Conservation (phyloP, 2,888 invertebrate genomes). For the Elmis aenea region DNA sequence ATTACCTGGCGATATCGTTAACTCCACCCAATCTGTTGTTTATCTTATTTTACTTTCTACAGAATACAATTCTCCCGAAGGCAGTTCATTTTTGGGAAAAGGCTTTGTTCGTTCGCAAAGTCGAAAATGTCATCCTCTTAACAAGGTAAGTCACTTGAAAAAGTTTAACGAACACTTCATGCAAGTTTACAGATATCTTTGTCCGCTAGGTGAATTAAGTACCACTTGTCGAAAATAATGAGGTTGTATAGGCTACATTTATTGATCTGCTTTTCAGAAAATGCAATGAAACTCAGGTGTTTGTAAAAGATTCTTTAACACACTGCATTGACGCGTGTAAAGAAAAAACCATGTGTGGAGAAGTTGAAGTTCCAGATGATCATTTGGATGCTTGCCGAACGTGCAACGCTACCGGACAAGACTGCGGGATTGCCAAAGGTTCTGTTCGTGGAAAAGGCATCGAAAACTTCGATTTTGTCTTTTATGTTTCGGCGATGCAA, state of each 20-base stretch:
- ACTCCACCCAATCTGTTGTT: no score
- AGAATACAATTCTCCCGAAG: slow-evolving; percentile 85
- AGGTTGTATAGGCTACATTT: no score
- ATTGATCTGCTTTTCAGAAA: no score
- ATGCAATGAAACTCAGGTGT: slow-evolving; percentile 83
- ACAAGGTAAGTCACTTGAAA: slow-evolving; percentile 64
- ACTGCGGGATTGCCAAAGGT: slow-evolving; percentile 60
- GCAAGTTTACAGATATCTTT: no score
- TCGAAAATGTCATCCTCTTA: slow-evolving; percentile 77
- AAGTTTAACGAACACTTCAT: no score
- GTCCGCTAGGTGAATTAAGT: no score
- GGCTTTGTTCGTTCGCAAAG: slow-evolving; percentile 83
- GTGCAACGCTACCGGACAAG: slow-evolving; percentile 81
- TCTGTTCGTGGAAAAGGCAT: slow-evolving; percentile 63
- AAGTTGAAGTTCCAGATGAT: slow-evolving; percentile 86
- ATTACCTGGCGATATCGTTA: no score
- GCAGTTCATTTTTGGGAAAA: slow-evolving; percentile 93
- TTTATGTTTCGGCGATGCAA: slow-evolving; percentile 93
- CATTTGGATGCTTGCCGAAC: slow-evolving; percentile 91
- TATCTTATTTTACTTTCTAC: slow-evolving; percentile 33
- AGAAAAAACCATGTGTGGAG: slow-evolving; percentile 88
- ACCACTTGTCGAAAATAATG: no score
- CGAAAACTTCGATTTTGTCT: slow-evolving; percentile 84
- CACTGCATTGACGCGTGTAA: slow-evolving; percentile 86
- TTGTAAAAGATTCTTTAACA: slow-evolving; percentile 74